Evolutionary conservation across 53 echinoderm and acorn worm genomes (phyloP).

Genomic region (Henricia sp.): DNA sequence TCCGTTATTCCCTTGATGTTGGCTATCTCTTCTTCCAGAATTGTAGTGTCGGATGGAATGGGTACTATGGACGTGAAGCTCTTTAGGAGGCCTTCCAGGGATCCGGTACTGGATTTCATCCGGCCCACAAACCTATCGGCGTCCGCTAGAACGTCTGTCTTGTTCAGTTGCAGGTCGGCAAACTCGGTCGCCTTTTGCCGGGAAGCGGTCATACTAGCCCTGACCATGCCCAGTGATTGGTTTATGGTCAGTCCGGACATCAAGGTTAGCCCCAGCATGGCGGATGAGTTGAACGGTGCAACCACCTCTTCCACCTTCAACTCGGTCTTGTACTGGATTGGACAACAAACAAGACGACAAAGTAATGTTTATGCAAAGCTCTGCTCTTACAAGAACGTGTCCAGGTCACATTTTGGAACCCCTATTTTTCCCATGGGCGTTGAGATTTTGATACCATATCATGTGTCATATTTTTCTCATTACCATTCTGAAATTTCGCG

Average conservation of each 20-base stretch:
- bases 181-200: conserved; percentile 71
- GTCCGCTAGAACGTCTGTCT: conserved; percentile 61
- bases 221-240: conserved; percentile 66
- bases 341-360: too few relatives aligned
- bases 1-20: neutral
- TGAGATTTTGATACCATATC: too few relatives aligned
- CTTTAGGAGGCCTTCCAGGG: neutral
- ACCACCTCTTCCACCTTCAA: conserved; percentile 51
- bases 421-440: too few relatives aligned
- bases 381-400: too few relatives aligned
- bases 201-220: conserved; percentile 62
- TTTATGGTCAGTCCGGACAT: conserved; percentile 80
- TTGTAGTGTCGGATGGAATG: conserved; percentile 24
- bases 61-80: neutral
- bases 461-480: too few relatives aligned
- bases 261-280: conserved; percentile 76
- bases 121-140: conserved; percentile 60
- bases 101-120: conserved; percentile 33
- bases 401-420: too few relatives aligned
- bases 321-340: conserved; percentile 81
- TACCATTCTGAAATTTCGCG: too few relatives aligned
- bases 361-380: too few relatives aligned
- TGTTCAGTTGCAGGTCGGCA: conserved; percentile 64
- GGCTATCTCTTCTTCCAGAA: conserved; percentile 15
- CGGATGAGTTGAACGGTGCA: conserved; percentile 54